Evolutionary conservation across 2,888 invertebrate species (phyloP).

Genomic region (Papilio demoleus): DNA sequence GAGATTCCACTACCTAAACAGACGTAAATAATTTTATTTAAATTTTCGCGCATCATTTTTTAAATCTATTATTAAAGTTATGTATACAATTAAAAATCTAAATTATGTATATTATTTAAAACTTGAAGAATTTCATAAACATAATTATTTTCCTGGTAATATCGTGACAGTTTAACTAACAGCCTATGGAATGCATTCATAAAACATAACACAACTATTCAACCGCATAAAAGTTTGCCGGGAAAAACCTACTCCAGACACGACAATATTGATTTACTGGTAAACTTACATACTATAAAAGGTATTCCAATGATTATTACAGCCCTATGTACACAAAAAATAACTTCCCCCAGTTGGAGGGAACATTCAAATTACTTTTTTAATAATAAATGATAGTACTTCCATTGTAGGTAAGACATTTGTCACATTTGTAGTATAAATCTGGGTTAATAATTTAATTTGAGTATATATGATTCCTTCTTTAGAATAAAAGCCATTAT

Average conservation of each 20-base stretch:
- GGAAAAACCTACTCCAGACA: conserved; percentile 46
- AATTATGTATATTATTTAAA: conserved; percentile 10
- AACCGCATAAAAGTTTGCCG: conserved; percentile 41
- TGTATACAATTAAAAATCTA: no score
- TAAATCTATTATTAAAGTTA: no score
- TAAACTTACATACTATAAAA: conserved; percentile 10
- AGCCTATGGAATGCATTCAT: conserved; percentile 25
- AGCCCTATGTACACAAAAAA: conserved; percentile 1
- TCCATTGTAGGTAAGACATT: no score
- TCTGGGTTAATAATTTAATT: no score
- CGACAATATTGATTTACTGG: conserved; percentile 48
- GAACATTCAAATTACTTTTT: neutral
- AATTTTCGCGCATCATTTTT: no score
- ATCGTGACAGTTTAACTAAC: conserved; percentile 24
- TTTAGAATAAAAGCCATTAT: no score
- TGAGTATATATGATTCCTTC: no score
- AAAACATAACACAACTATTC: conserved; percentile 13
- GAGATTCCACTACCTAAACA: neutral
- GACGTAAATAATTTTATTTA: neutral
- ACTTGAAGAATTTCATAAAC: neutral
- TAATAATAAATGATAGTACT: conserved; percentile 9
- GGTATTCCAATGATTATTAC: conserved; percentile 14
- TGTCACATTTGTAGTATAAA: no score
- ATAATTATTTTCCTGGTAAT: neutral
- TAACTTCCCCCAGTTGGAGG: neutral